These are phyloP conservation scores for Metridium senile DNA, from an alignment of 92 coral and sea anemone species.

Conservation along the genomic window DNA sequence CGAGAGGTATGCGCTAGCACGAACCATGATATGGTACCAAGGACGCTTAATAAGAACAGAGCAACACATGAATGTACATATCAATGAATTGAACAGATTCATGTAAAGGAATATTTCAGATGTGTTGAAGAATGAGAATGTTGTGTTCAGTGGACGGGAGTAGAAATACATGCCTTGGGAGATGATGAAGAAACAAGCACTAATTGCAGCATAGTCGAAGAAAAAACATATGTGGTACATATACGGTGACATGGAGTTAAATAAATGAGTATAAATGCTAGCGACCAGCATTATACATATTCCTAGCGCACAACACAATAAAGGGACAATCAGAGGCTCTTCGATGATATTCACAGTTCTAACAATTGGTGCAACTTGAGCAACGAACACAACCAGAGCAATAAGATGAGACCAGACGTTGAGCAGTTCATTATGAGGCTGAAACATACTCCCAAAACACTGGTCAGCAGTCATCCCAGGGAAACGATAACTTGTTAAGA, in stretches of 20 bases:
- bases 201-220: slow-evolving; percentile 62
- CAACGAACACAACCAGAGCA: slow-evolving; percentile 38
- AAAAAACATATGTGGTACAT: slow-evolving; percentile 54
- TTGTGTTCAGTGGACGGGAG: slow-evolving; percentile 45
- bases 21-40: slow-evolving; percentile 45
- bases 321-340: slow-evolving; percentile 46
- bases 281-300: slow-evolving; percentile 39
- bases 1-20: slow-evolving; percentile 50
- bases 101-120: slow-evolving; percentile 41
- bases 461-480: slow-evolving; percentile 59
- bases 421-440: slow-evolving; percentile 39
- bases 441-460: slow-evolving; percentile 55
- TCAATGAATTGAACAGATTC: slow-evolving; percentile 32
- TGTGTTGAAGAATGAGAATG: slow-evolving; percentile 34
- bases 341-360: slow-evolving; percentile 18
- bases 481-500: slow-evolving; percentile 49
- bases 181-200: slow-evolving; percentile 41
- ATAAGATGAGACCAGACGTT: slow-evolving; percentile 62
- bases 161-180: slow-evolving; percentile 62
- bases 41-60: slow-evolving; percentile 56
- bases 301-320: slow-evolving; percentile 41
- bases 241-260: slow-evolving; percentile 63
- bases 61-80: slow-evolving; percentile 55
- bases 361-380: slow-evolving; percentile 19
- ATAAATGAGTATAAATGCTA: slow-evolving; percentile 53